Evolutionary conservation across 2,113 vertebrate genomes (phyloP).

Genomic region (Naja naja): DNA sequence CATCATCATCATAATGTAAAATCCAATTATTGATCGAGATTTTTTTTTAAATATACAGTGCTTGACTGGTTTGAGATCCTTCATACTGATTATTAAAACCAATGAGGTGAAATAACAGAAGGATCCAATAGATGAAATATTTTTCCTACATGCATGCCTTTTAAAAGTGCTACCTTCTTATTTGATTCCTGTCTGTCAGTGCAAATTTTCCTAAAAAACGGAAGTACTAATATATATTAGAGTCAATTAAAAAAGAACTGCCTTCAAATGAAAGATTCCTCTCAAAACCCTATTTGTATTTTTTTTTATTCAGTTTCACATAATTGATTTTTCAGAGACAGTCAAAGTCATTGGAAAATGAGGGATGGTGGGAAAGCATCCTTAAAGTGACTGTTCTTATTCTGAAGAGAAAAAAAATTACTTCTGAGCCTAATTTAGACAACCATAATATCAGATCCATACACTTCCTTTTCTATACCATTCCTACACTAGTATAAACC

Average conservation of each 20-base stretch:
- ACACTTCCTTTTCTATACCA: background rate
- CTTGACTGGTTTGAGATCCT: background rate
- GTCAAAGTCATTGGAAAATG: background rate
- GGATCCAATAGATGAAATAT: background rate
- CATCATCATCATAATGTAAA: background rate
- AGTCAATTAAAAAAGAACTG: background rate
- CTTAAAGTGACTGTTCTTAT: background rate
- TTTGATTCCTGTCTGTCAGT: background rate
- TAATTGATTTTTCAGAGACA: background rate
- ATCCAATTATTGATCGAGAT: constrained; percentile 13
- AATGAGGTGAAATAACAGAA: background rate
- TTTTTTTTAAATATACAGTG: background rate
- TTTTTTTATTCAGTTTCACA: background rate
- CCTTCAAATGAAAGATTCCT: background rate
- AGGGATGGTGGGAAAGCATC: background rate
- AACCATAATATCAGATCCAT: background rate
- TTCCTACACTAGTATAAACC: background rate
- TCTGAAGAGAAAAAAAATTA: background rate
- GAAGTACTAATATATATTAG: background rate
- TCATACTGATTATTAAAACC: background rate
- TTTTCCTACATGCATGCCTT: background rate
- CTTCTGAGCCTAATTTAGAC: background rate
- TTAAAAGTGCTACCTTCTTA: background rate
- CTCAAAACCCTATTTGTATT: background rate
- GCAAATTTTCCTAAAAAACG: background rate